Percentiles rank a stretch among this genome's conserved stretches.
Evolutionary conservation across 2,797 vertebrate species (phyloP).

Genomic region (Helarctos malayanus): DNA sequence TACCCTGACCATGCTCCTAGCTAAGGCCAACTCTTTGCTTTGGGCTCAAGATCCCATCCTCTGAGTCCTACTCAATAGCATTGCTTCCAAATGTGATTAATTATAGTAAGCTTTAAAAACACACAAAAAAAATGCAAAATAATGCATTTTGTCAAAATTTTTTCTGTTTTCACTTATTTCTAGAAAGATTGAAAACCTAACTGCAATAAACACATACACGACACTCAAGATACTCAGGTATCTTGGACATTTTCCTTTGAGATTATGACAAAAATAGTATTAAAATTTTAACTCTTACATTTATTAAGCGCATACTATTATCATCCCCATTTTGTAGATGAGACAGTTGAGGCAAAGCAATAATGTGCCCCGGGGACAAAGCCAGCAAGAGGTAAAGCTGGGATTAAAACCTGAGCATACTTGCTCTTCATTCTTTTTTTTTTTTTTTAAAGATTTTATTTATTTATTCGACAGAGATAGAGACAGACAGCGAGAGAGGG

Average conservation of each 20-base stretch:
- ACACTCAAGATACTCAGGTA: background rate
- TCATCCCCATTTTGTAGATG: background rate
- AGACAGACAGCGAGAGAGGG: no score
- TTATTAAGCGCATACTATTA: background rate
- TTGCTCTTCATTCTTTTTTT: background rate
- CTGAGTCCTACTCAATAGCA: background rate
- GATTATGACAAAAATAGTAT: background rate
- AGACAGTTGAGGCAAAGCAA: constrained; percentile 11
- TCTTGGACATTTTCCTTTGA: background rate
- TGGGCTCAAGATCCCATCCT: background rate
- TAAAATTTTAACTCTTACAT: background rate
- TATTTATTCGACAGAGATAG: no score
- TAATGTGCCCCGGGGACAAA: background rate
- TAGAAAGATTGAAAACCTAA: background rate
- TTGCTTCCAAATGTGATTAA: background rate
- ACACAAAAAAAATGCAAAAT: background rate
- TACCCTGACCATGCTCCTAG: background rate
- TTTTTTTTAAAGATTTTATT: no score
- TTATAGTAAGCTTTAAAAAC: background rate
- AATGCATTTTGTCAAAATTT: background rate
- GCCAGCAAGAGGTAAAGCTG: background rate
- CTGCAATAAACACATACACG: background rate
- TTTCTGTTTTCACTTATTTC: background rate
- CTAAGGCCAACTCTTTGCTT: background rate
- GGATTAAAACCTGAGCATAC: background rate